Evolutionary conservation across 2,888 invertebrate genomes (phyloP), one percentile per base, ranked within the genome.

Genomic region (Thecophora atra): DNA sequence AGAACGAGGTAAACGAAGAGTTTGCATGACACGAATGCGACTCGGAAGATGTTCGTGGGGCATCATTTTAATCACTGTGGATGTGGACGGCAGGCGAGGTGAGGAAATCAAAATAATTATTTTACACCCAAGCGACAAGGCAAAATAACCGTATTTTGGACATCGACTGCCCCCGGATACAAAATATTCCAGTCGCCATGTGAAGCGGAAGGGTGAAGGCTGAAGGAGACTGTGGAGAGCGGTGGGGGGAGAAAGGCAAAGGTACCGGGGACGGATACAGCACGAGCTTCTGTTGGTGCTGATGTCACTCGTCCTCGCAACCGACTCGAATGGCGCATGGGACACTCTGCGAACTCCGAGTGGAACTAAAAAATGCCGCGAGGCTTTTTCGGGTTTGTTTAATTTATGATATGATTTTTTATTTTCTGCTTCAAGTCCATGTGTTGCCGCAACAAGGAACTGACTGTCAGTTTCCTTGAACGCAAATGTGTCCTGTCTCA

Each of bases 391-490:
- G 70, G 73, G 73, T 75, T 75, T 72, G 72, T 74, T 75, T 74
- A 75, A 75, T 75, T 74, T 75, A 75, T 74, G 73, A 74, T 74
- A 71, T 74, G 60, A 68, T 63, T 56, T 54, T 51, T 52, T 54
- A 6, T 66, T 19, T 28, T 28, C 42, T 19, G 74, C 73, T 77
- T 60, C 56, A 56, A 44, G 56, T 44, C 26, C 26, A 44, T 69
- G 47, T 47, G 24, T 56, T 58, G 68, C 56, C 54, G 54, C n/a
- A 76, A 76, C 78, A 81, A 82, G 79, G 81, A 81, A 81, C 82
- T 81, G 81, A 80, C 82, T 81, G 81, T 82, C 81, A 81, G 82
- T 81, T 81, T 77, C 79, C 76, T 70, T 70, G 77, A 79, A 81
- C 70, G 42, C 51, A 70, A 70, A 62, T 70, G 19, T 70, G 70